Evolutionary conservation across 2,888 invertebrate genomes (phyloP).

Genomic region (Limnephilus lunatus): DNA sequence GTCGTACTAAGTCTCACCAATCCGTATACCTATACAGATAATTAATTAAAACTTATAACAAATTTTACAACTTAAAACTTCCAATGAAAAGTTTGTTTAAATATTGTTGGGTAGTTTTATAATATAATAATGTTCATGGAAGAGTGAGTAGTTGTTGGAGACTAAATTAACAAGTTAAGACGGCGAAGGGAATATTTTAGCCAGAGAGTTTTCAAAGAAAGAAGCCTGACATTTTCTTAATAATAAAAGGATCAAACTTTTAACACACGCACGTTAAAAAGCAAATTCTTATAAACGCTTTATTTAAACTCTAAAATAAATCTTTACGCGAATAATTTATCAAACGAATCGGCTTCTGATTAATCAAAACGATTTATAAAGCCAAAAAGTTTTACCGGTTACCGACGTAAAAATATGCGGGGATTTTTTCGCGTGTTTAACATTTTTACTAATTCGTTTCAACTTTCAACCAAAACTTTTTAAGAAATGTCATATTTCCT

Average conservation of each 20-base stretch:
- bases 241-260: slow-evolving; percentile 11
- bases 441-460: background rate
- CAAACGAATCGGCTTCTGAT: slow-evolving; percentile 18
- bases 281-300: background rate
- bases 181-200: background rate
- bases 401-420: background rate
- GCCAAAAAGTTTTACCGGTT: background rate
- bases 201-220: background rate
- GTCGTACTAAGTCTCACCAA: background rate
- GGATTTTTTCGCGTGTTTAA: background rate
- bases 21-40: too few species aligned
- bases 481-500: background rate
- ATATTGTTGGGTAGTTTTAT: background rate
- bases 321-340: background rate
- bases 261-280: slow-evolving; percentile 8
- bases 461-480: background rate
- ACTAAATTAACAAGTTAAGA: slow-evolving; percentile 4
- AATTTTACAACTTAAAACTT: background rate
- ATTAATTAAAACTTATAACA: background rate
- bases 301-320: slow-evolving; percentile 29
- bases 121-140: background rate
- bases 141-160: background rate
- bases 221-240: background rate
- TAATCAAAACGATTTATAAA: slow-evolving; percentile 20
- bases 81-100: background rate